phyloP scores from a whole-genome alignment of 2,888 invertebrate genomes.

The Caenorhabditis parvicauda region DNA sequence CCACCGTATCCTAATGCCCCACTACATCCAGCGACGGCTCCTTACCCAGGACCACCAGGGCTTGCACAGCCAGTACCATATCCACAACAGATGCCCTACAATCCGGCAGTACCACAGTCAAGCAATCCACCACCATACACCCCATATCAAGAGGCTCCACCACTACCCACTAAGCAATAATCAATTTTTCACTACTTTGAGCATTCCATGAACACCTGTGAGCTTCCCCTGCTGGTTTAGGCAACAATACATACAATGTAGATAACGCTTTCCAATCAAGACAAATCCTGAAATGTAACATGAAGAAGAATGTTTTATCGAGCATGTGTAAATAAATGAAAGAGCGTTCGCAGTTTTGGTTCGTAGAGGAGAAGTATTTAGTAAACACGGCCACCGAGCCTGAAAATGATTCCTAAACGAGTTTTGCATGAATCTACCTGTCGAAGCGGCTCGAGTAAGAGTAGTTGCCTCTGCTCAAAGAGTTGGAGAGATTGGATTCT shows the following conservation, averaged over 20 bases:
- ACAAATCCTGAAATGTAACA: conserved; percentile 4
- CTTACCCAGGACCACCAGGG: too few species aligned
- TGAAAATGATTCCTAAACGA: conserved; percentile 7
- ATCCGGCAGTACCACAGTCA: too few species aligned
- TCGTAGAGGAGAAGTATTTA: background rate
- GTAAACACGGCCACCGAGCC: conserved; percentile 28
- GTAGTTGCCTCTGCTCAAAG: conserved; percentile 45
- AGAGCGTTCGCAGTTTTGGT: background rate
- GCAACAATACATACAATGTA: too few species aligned
- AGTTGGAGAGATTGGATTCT: conserved; percentile 50
- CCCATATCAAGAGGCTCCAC: conserved; percentile 24
- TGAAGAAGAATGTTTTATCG: background rate
- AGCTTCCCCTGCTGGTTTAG: background rate
- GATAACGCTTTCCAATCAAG: background rate
- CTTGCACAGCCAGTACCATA: too few species aligned
- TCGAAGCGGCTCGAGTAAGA: conserved; percentile 40
- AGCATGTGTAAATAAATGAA: background rate
- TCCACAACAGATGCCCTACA: too few species aligned
- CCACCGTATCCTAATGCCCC: too few species aligned
- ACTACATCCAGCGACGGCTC: background rate
- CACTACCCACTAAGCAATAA: conserved; percentile 32
- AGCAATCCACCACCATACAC: conserved; percentile 23
- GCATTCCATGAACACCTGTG: background rate
- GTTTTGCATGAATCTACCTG: conserved; percentile 10
- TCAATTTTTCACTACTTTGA: conserved; percentile 3